Evolutionary conservation across 2,888 invertebrate genomes (phyloP).

Genomic region (Didymodactylos carnosus): DNA sequence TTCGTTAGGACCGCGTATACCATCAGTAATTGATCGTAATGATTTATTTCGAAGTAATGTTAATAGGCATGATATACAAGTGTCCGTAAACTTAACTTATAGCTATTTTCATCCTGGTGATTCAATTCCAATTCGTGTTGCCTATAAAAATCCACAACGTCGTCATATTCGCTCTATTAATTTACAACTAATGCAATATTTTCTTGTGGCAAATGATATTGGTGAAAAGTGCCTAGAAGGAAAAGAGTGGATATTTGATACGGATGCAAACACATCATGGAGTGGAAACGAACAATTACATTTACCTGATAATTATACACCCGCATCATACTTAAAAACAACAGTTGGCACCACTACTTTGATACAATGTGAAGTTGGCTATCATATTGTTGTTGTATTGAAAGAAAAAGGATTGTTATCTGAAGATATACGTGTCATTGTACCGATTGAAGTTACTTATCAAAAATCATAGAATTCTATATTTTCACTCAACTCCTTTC

Average conservation of each 20-base stretch:
- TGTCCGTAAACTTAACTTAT: not conserved
- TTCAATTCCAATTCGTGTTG: not conserved
- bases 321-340: not conserved
- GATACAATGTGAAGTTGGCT: not conserved
- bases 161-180: not conserved
- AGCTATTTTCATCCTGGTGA: not conserved
- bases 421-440: not conserved
- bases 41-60: not conserved
- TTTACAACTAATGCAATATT: not conserved
- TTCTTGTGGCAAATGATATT: not conserved
- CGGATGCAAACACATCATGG: not conserved
- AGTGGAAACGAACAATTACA: not conserved
- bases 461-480: not conserved
- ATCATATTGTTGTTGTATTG: not conserved
- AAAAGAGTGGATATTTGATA: not conserved
- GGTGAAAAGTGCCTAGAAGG: not conserved
- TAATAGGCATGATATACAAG: not conserved
- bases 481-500: too few species aligned
- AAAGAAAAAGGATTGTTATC: not conserved
- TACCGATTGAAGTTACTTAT: not conserved
- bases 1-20: not conserved
- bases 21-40: not conserved
- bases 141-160: not conserved
- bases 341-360: not conserved
- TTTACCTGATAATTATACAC: not conserved